phyloP scores from a whole-genome alignment of 2,797 vertebrate genomes.

The Vireo griseus region DNA sequence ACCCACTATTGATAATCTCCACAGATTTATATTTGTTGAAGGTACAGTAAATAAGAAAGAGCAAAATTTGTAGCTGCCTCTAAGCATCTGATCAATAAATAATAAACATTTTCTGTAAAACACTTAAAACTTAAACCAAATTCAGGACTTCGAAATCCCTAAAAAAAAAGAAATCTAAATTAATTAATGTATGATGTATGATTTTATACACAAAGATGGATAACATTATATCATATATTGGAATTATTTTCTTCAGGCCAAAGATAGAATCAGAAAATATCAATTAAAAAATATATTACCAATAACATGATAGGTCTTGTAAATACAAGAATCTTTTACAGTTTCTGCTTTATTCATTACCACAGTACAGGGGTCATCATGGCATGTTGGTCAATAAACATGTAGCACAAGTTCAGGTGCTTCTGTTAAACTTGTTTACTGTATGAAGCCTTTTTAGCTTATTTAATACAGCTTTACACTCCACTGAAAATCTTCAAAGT shows the following conservation, averaged over 20 bases:
- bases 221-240: neutral
- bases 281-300: neutral
- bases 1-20: neutral
- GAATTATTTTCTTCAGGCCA: neutral
- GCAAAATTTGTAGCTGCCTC: neutral
- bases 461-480: neutral
- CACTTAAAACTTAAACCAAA: neutral
- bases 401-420: neutral
- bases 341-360: neutral
- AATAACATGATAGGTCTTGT: neutral
- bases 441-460: neutral
- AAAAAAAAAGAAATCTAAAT: neutral
- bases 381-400: neutral
- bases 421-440: neutral
- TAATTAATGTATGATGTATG: neutral
- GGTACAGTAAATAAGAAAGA: neutral
- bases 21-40: neutral
- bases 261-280: neutral
- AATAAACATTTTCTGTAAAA: neutral
- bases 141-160: neutral
- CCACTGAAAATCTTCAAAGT: neutral
- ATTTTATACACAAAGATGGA: neutral
- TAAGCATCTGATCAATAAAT: neutral
- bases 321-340: neutral
- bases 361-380: fast-evolving